Evolutionary conservation across 2,797 vertebrate species (phyloP).

Genomic region (Nasua narica): DNA sequence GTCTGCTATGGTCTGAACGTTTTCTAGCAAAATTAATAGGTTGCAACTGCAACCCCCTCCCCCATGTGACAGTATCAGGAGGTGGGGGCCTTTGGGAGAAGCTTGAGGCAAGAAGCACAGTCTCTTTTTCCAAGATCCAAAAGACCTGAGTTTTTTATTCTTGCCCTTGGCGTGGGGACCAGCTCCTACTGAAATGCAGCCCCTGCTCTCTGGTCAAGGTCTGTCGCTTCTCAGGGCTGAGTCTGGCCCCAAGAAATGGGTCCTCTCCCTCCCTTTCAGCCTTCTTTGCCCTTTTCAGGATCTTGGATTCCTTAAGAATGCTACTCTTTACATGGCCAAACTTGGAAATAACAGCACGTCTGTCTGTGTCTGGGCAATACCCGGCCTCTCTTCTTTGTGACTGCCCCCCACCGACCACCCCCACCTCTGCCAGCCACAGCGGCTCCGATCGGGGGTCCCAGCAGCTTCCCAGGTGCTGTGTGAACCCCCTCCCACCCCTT

Average conservation of each 20-base stretch:
- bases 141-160: neutral
- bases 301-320: neutral
- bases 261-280: neutral
- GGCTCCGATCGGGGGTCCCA: neutral
- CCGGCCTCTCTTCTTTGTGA: neutral
- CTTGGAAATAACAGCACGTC: neutral
- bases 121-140: neutral
- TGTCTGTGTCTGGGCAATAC: neutral
- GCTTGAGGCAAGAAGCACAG: neutral
- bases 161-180: neutral
- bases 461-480: neutral
- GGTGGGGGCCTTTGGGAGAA: neutral
- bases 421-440: neutral
- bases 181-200: neutral
- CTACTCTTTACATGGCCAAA: neutral
- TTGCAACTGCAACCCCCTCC: neutral
- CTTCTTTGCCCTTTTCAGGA: neutral
- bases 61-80: neutral
- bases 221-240: neutral
- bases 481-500: neutral
- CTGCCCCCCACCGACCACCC: neutral
- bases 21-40: neutral
- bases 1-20: neutral
- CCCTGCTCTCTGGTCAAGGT: too few species aligned
- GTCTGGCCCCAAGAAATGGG: neutral